Conservation (phyloP, 2,888 invertebrate species). For the Tortricodes alternella region DNA sequence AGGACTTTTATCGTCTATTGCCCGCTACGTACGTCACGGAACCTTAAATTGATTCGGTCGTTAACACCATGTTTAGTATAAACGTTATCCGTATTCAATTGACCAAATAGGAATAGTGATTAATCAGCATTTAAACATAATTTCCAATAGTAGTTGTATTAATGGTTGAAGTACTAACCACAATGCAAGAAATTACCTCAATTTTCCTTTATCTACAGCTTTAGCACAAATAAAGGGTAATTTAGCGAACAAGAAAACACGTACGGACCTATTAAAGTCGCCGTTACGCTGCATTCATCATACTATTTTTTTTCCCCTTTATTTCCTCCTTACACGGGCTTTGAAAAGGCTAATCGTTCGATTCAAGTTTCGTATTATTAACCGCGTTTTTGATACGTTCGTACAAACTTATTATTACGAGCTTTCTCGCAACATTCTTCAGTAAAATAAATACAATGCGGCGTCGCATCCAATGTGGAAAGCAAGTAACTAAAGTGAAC, state of each 20-base stretch:
- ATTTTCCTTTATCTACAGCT: constrained; percentile 42
- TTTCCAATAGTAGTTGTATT: constrained; percentile 40
- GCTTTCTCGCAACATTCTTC: constrained; percentile 35
- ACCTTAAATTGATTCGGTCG: not conserved
- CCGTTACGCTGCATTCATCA: constrained; percentile 61
- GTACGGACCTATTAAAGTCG: constrained; percentile 55
- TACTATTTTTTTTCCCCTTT: constrained; percentile 44
- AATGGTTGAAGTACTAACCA: no score
- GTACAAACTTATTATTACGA: constrained; percentile 32
- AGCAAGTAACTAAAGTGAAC: constrained; percentile 48
- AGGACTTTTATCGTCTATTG: constrained; percentile 4
- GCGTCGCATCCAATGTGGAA: constrained; percentile 57
- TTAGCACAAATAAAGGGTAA: constrained; percentile 51
- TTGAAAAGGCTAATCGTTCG: constrained; percentile 57
- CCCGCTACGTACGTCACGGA: not conserved
- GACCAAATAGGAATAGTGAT: not conserved
- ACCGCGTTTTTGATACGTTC: constrained; percentile 35
- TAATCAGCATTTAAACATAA: constrained; percentile 33
- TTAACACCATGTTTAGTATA: not conserved
- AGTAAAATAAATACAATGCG: constrained; percentile 33
- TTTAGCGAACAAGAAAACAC: constrained; percentile 58
- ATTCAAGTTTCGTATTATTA: constrained; percentile 42
- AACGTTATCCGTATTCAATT: not conserved
- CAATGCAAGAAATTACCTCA: constrained; percentile 46
- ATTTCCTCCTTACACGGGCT: constrained; percentile 47